Evolutionary conservation across 2,113 vertebrate species (phyloP).

Genomic region (Rhinogobius similis): DNA sequence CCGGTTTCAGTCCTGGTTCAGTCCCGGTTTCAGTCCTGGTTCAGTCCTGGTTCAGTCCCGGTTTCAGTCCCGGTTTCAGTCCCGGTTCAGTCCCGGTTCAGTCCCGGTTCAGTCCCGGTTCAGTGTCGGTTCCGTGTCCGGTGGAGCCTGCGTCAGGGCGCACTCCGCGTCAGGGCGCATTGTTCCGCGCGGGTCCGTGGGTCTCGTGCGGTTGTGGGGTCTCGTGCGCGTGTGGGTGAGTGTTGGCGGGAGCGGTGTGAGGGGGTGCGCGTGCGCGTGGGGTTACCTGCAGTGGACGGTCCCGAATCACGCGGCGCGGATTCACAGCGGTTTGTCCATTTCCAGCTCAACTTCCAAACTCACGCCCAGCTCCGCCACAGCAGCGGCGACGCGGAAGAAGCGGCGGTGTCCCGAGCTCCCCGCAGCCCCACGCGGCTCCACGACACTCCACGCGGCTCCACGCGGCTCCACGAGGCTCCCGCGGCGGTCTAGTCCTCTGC

Average conservation of each 20-base stretch:
- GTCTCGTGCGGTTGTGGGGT: background rate
- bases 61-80: too few species aligned
- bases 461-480: slow-evolving; percentile 1
- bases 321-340: slow-evolving; percentile 13
- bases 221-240: background rate
- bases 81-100: too few species aligned
- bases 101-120: too few species aligned
- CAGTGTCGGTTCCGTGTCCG: too few species aligned
- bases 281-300: slow-evolving; percentile 8
- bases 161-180: background rate
- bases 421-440: background rate
- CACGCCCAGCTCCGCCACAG: background rate
- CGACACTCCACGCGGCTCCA: background rate
- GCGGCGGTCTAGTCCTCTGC: background rate
- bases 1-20: too few species aligned
- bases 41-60: too few species aligned
- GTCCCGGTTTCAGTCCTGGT: too few species aligned
- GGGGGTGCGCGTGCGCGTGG: background rate
- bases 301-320: background rate
- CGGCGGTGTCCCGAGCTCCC: background rate
- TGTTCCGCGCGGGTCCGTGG: background rate
- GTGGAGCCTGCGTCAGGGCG: too few species aligned
- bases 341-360: slow-evolving; percentile 1
- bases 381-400: slow-evolving; percentile 2
- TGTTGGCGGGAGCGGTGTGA: background rate